Conservation (phyloP, 2,888 invertebrate species). For the Marronus borbonicus region DNA sequence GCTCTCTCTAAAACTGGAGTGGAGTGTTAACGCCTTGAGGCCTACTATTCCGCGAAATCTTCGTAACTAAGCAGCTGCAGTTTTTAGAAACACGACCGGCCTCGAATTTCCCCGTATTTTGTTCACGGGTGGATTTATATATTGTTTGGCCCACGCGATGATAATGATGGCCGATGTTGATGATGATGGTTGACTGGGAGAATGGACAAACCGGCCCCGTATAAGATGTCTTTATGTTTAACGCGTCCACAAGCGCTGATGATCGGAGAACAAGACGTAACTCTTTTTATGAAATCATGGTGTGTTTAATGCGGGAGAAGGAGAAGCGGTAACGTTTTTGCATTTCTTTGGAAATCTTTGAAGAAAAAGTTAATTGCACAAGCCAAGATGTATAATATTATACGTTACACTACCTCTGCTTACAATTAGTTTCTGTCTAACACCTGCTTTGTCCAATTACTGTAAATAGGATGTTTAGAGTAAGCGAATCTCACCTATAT, state of each 20-base stretch:
- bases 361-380: too few relatives aligned
- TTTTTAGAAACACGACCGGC: conserved; percentile 51
- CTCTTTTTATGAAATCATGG: neutral
- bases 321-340: neutral
- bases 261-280: neutral
- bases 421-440: too few relatives aligned
- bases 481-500: too few relatives aligned
- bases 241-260: neutral
- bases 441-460: too few relatives aligned
- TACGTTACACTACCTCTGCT: too few relatives aligned
- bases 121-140: conserved; percentile 43
- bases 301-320: neutral
- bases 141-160: conserved; percentile 47
- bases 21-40: conserved; percentile 49
- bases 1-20: conserved; percentile 50
- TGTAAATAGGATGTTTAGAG: too few relatives aligned
- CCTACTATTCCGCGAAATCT: conserved; percentile 51
- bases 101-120: conserved; percentile 42
- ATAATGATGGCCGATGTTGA: conserved; percentile 14
- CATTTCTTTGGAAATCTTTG: neutral
- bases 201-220: neutral
- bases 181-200: neutral
- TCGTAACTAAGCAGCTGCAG: conserved; percentile 52
- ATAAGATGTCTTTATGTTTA: neutral
- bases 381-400: too few relatives aligned